Conservation (phyloP, 2,113 vertebrate genomes). For the Halcyon malimbica region DNA sequence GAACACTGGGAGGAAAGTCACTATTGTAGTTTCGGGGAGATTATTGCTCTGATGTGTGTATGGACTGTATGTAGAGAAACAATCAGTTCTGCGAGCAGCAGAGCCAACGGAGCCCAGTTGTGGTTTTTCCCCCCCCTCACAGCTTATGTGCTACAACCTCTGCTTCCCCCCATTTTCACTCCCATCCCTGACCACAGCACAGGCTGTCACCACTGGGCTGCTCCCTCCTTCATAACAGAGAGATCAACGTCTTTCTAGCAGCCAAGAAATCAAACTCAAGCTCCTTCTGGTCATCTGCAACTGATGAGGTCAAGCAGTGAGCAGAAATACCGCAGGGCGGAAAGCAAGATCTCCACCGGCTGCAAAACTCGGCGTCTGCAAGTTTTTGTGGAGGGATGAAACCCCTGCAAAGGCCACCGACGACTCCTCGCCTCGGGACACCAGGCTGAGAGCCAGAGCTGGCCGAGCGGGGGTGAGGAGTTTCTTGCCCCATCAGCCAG, state of each 20-base stretch:
- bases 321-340: background rate
- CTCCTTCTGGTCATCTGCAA: background rate
- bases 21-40: background rate
- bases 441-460: background rate
- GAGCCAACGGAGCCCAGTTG: background rate
- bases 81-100: background rate
- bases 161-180: background rate
- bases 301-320: fast-evolving
- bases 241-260: background rate
- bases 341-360: fast-evolving
- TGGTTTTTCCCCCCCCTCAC: background rate
- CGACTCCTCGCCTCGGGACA: background rate
- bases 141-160: fast-evolving
- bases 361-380: fast-evolving
- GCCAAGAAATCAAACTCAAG: background rate
- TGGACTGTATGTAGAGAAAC: background rate
- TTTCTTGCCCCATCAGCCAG: background rate
- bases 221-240: background rate
- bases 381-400: background rate
- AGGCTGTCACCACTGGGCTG: background rate
- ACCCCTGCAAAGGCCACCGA: background rate
- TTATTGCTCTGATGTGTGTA: background rate
- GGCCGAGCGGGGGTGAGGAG: background rate
- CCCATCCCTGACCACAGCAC: background rate
- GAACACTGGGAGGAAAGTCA: background rate